A percentile compares a stretch with the other conserved stretches of the same genome.
Evolutionary conservation across 1,140 invertebrate species (phyloP).

Genomic region (Aphaenogaster rudis): DNA sequence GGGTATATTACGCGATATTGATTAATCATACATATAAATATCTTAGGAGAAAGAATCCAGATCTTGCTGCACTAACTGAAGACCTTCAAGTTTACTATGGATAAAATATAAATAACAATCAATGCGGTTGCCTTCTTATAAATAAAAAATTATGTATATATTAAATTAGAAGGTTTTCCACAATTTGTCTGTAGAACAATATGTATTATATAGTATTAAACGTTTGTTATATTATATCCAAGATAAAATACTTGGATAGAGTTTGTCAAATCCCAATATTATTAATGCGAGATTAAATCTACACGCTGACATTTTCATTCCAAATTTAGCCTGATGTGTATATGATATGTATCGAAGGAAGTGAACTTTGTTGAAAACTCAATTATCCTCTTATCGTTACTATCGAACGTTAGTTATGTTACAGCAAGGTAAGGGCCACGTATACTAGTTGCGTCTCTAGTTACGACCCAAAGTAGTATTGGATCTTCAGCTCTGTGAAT

Average conservation of each 20-base stretch:
- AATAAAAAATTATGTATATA: neutral
- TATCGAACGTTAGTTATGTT: slow-evolving; percentile 17
- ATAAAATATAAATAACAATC: slow-evolving; percentile 12
- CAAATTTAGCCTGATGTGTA: neutral
- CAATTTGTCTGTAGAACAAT: neutral
- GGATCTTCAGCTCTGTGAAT: slow-evolving; percentile 24
- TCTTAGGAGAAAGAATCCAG: neutral
- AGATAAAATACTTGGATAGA: neutral
- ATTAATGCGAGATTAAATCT: neutral
- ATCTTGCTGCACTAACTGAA: slow-evolving; percentile 43
- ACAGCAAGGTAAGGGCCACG: slow-evolving; percentile 17
- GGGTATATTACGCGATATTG: neutral
- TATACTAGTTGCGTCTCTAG: slow-evolving; percentile 17
- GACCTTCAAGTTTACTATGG: neutral
- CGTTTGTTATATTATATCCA: neutral
- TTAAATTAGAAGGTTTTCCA: neutral
- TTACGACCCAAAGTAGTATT: slow-evolving; percentile 24
- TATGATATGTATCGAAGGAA: neutral
- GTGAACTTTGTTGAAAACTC: neutral
- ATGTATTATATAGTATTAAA: neutral
- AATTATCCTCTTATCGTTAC: slow-evolving; percentile 14
- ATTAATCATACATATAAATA: slow-evolving; percentile 28
- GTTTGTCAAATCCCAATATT: neutral
- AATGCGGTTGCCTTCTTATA: neutral
- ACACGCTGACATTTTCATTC: neutral